Evolutionary conservation across 30 jellyfish, hydroid and myxozoan species (phyloP).

Genomic region (Aurelia sp.): DNA sequence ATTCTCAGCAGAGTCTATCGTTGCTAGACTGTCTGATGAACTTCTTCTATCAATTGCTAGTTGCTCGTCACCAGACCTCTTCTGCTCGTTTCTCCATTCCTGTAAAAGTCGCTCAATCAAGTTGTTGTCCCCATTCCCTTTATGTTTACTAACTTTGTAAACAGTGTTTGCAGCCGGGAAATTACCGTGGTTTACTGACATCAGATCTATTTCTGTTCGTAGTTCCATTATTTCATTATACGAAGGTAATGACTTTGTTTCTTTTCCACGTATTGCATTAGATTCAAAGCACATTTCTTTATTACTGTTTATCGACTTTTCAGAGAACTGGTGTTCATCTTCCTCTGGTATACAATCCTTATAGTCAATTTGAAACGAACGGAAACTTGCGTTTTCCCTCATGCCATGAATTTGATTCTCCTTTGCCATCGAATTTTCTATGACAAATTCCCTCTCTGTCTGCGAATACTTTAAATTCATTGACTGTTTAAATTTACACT

Average conservation of each 20-base stretch:
- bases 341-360: too few relatives aligned
- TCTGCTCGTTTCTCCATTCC: slow-evolving; percentile 56
- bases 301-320: neutral
- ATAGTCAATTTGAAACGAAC: neutral
- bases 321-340: too few relatives aligned
- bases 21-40: slow-evolving; percentile 63
- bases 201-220: neutral
- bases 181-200: neutral
- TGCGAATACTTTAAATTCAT: neutral
- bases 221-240: slow-evolving; percentile 40
- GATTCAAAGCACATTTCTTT: neutral
- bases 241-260: slow-evolving; percentile 24
- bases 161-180: neutral
- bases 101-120: slow-evolving; percentile 2
- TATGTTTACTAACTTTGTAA: neutral
- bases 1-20: slow-evolving; percentile 52
- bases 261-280: neutral
- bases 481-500: slow-evolving; percentile 1
- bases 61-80: neutral
- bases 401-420: neutral
- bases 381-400: neutral
- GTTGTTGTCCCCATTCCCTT: neutral
- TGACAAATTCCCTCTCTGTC: neutral
- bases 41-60: slow-evolving; percentile 20
- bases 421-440: neutral